Percentiles rank a stretch among this genome's conserved stretches.
Evolutionary conservation across 2,797 vertebrate species (phyloP).

Genomic region (Astyanax mexicanus): DNA sequence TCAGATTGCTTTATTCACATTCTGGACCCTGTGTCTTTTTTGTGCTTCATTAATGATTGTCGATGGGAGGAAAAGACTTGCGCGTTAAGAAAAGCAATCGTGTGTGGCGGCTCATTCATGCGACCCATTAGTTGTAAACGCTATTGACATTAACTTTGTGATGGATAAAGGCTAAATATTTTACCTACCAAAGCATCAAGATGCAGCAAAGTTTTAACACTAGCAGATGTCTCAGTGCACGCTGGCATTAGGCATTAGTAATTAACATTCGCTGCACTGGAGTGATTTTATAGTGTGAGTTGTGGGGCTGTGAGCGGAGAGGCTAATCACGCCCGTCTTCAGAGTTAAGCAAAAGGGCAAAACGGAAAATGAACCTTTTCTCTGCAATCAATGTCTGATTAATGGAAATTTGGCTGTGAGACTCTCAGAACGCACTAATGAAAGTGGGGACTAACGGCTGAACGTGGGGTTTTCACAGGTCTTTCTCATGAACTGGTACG

Average conservation of each 20-base stretch:
- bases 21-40: constrained; percentile 10
- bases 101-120: constrained; percentile 1
- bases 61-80: constrained; percentile 23
- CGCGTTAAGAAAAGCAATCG: constrained; percentile 23
- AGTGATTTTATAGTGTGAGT: constrained; percentile 44
- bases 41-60: constrained; percentile 49
- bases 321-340: constrained; percentile 52
- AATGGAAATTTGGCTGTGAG: constrained; percentile 37
- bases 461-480: constrained; percentile 15
- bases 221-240: constrained; percentile 12
- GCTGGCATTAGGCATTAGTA: constrained; percentile 17
- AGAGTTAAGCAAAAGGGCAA: constrained; percentile 52
- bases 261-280: constrained; percentile 37
- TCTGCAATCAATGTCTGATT: constrained; percentile 56
- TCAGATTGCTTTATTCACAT: constrained; percentile 38
- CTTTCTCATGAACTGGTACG: constrained; percentile 2
- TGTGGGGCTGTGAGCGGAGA: constrained; percentile 44
- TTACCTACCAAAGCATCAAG: constrained; percentile 6
- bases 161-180: constrained; percentile 3
- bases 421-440: constrained; percentile 40
- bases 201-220: constrained; percentile 25
- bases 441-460: constrained; percentile 8
- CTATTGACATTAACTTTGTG: constrained; percentile 9
- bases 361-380: constrained; percentile 52
- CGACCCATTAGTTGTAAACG: constrained; percentile 9